Base-by-base conservation (phyloP, 2,113 vertebrate species). In the Pantherophis guttatus region DNA sequence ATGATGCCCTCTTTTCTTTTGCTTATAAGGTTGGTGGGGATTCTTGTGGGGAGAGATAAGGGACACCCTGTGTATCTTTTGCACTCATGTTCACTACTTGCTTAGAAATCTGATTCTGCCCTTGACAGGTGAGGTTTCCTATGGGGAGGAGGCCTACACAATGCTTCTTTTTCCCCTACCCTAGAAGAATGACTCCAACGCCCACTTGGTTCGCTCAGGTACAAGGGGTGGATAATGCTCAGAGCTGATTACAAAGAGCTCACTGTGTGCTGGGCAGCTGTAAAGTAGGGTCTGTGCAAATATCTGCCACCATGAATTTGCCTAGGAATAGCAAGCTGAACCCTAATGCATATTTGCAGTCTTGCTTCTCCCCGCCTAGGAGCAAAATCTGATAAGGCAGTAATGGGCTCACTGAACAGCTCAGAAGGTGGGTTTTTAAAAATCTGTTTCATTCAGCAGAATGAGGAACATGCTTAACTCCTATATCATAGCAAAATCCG, bases 231-330 rank as follows among this genome's bases (percentile, higher is more conserved):
- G 70, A 39, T 81, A 33, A 81, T 39, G 15, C 6, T 9, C 59
- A 88, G 24, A 6, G 19, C 17, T 58, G 15, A 33, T 48, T 39
- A 93, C 92, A 90, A 93, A 93, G 89, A 39, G 48, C n/a, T 39
- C 21, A 65, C 81, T 93, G 75, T 93, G 92, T 26, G 19, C 21
- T 65, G 12, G 44, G 85, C 10, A 33, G 44, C n/a, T 59, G 70
- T 26, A 55, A 19, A 33, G 39, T 53, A 29, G 15, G 17, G 54
- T 50, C 48, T 65, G 92, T 93, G 92, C 89, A 93, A 93, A 90
- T 90, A 50, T 5, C 23, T 26, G 7, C 62, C 55, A 54, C 81
- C 81, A 19, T 44, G 8, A 3, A 86, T 93, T 93, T 93, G 75
- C 92, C 86, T 93, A 93, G 48, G 55, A 48, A 39, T 23, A 90